phyloP scores from a whole-genome alignment of 2,888 invertebrate species.

The Andrena haemorrhoa region DNA sequence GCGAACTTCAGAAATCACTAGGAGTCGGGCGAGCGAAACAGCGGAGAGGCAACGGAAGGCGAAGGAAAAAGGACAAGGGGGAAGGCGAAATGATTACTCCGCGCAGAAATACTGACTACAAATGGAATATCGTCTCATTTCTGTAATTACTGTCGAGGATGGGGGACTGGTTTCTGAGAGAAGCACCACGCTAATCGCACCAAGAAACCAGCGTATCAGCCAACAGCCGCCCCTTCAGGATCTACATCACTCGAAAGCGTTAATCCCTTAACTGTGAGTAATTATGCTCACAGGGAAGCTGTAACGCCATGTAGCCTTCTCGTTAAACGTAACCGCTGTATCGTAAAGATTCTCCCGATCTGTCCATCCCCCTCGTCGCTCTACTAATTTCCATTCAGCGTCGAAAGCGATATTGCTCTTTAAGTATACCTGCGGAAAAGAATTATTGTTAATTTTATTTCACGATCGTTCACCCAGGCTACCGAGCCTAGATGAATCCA shows the following conservation, averaged over 20 bases:
- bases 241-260: constrained; percentile 31
- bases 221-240: constrained; percentile 22
- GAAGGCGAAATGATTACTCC: constrained; percentile 39
- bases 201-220: constrained; percentile 42
- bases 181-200: constrained; percentile 49
- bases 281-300: not conserved
- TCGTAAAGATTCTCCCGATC: no score
- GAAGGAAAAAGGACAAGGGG: constrained; percentile 9
- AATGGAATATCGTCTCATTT: constrained; percentile 54
- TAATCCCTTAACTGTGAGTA: constrained; percentile 32
- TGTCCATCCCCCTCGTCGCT: no score
- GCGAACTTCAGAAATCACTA: constrained; percentile 5
- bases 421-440: no score
- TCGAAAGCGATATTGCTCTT: no score
- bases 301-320: no score
- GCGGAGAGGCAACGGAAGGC: no score
- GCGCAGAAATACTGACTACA: constrained; percentile 41
- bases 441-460: no score
- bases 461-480: no score
- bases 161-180: constrained; percentile 48
- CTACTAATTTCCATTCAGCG: no score
- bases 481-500: not conserved
- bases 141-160: constrained; percentile 50
- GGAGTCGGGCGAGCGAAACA: not conserved
- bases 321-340: no score